These are phyloP conservation scores for Megastigmus dorsalis DNA, from an alignment of 2,888 invertebrate species.

Conservation along the genomic window DNA sequence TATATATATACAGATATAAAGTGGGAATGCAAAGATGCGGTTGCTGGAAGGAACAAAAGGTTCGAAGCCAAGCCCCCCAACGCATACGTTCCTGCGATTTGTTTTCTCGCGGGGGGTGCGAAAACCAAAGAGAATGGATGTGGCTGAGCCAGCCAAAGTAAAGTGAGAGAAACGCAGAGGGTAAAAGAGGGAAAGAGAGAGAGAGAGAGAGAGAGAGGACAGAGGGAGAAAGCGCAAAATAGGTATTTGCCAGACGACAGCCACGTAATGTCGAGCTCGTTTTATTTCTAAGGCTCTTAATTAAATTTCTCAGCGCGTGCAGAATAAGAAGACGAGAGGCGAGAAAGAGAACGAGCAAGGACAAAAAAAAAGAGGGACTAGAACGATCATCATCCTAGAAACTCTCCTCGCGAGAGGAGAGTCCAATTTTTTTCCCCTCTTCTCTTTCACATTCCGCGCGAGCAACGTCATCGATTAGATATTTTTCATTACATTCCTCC, in stretches of 20 bases:
- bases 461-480: neutral
- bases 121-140: constrained; percentile 15
- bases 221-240: neutral
- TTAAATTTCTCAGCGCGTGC: constrained; percentile 26
- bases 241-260: constrained; percentile 7
- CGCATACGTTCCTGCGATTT: constrained; percentile 39
- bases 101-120: constrained; percentile 29
- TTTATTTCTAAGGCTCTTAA: constrained; percentile 32
- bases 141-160: too few relatives aligned
- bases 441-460: neutral
- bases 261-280: neutral
- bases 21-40: constrained; percentile 20
- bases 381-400: neutral
- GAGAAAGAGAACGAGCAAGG: too few relatives aligned
- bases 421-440: too few relatives aligned
- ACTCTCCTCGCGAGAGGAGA: neutral
- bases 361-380: neutral
- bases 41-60: constrained; percentile 32
- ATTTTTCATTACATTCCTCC: neutral
- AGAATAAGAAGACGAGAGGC: too few relatives aligned
- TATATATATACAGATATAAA: too few relatives aligned
- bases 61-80: neutral
- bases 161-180: constrained; percentile 5
- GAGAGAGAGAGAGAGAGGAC: neutral
- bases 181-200: neutral